These are phyloP conservation scores for Hydrolagus colliei DNA, from an alignment of 2,797 vertebrate genomes.

Conservation along the genomic window DNA sequence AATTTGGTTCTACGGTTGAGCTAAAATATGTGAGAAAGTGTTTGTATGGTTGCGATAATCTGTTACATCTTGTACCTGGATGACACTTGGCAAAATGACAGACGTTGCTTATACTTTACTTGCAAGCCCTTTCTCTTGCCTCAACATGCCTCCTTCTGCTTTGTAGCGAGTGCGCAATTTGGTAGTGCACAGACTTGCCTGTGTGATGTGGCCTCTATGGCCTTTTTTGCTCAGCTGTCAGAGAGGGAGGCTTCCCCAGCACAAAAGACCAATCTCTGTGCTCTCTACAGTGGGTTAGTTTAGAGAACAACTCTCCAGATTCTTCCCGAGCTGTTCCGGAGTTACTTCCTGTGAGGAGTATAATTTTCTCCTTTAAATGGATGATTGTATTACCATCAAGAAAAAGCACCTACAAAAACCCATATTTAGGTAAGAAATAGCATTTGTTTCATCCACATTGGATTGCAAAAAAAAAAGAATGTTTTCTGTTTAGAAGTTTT, in stretches of 20 bases:
- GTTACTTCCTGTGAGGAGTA: conserved; percentile 54
- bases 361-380: conserved; percentile 66
- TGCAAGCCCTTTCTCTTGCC: conserved; percentile 44
- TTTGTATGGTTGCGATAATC: conserved; percentile 55
- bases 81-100: conserved; percentile 50
- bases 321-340: conserved; percentile 51
- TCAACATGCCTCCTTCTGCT: conserved; percentile 46
- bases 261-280: conserved; percentile 55
- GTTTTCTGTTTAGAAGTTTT: conserved; percentile 12
- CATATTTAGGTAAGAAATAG: conserved; percentile 72
- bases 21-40: conserved; percentile 53
- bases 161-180: conserved; percentile 53
- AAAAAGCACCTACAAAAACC: conserved; percentile 80
- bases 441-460: not conserved
- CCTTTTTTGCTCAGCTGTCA: conserved; percentile 65
- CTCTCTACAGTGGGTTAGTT: conserved; percentile 58
- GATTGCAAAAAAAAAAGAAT: not conserved
- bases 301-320: conserved; percentile 53
- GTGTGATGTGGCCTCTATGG: conserved; percentile 72
- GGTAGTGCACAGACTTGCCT: conserved; percentile 53
- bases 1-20: conserved; percentile 55
- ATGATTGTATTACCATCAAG: conserved; percentile 77
- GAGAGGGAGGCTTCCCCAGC: conserved; percentile 56
- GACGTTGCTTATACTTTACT: conserved; percentile 47
- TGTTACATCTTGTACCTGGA: conserved; percentile 53